Conservation (phyloP, 2,113 vertebrate genomes). For the Spizaetus ornatus region DNA sequence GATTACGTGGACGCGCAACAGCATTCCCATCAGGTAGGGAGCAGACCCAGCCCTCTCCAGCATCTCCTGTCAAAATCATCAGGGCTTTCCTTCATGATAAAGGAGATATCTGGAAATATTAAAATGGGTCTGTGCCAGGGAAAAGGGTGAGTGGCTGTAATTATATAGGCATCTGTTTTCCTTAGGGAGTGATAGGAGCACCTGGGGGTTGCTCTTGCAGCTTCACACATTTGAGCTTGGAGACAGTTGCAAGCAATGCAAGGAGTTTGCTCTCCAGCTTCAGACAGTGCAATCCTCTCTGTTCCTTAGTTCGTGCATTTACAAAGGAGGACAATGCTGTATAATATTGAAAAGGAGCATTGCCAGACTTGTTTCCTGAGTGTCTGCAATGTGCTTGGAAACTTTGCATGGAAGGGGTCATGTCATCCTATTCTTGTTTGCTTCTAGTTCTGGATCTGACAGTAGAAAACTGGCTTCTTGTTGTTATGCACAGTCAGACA, state of each 20-base stretch:
- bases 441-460: not conserved
- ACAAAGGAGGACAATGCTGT: fast-evolving
- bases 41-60: not conserved
- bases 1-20: conserved; percentile 93
- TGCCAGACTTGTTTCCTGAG: not conserved
- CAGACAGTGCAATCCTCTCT: not conserved
- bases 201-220: not conserved
- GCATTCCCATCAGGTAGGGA: conserved; percentile 89
- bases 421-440: not conserved
- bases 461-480: not conserved
- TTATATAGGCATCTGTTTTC: not conserved
- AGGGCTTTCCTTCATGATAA: not conserved
- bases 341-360: not conserved
- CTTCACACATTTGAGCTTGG: not conserved
- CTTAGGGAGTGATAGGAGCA: not conserved
- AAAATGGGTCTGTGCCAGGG: not conserved
- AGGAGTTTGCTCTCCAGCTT: not conserved
- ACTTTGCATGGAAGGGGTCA: not conserved
- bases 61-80: not conserved
- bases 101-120: not conserved
- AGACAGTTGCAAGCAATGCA: not conserved
- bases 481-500: not conserved
- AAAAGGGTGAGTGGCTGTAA: not conserved
- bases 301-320: not conserved
- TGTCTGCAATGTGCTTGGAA: not conserved